These are phyloP conservation scores for Orius insidiosus DNA, from an alignment of 1,140 invertebrate genomes.

Conservation along the genomic window DNA sequence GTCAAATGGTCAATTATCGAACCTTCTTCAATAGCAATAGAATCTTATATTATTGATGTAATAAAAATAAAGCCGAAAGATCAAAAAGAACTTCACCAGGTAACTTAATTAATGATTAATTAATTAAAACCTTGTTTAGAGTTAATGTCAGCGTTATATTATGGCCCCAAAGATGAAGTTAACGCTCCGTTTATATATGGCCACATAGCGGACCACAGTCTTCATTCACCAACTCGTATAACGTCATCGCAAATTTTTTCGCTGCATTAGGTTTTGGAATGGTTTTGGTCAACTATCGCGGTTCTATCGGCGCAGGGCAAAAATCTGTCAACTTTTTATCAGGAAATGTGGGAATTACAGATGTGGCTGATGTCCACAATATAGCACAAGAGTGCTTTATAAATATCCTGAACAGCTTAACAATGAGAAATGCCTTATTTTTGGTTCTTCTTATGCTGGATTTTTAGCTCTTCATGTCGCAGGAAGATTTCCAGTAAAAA, in stretches of 20 bases:
- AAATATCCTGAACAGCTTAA: conserved; percentile 35
- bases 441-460: conserved; percentile 81
- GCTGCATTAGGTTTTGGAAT: conserved; percentile 47
- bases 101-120: too few species aligned
- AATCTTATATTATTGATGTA: too few species aligned
- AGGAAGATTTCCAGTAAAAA: conserved; percentile 60
- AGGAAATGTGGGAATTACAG: conserved; percentile 54
- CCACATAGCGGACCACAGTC: conserved; percentile 77
- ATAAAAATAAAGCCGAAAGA: too few species aligned
- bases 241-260: conserved; percentile 36
- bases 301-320: conserved; percentile 67
- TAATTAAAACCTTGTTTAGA: too few species aligned
- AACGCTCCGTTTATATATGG: conserved; percentile 39
- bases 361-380: conserved; percentile 64
- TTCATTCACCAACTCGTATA: conserved; percentile 38
- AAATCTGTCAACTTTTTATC: conserved; percentile 50
- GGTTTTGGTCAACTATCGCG: conserved; percentile 69
- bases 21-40: too few species aligned
- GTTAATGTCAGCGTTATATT: conserved; percentile 34
- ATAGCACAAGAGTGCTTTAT: conserved; percentile 34
- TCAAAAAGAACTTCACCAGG: too few species aligned
- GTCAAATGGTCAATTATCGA: too few species aligned
- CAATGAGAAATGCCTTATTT: conserved; percentile 33
- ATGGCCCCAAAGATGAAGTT: conserved; percentile 31
- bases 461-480: conserved; percentile 73